These are phyloP conservation scores for Leptinotarsa rubiginosa DNA, from an alignment of 2,888 invertebrate genomes.

Conservation along the genomic window DNA sequence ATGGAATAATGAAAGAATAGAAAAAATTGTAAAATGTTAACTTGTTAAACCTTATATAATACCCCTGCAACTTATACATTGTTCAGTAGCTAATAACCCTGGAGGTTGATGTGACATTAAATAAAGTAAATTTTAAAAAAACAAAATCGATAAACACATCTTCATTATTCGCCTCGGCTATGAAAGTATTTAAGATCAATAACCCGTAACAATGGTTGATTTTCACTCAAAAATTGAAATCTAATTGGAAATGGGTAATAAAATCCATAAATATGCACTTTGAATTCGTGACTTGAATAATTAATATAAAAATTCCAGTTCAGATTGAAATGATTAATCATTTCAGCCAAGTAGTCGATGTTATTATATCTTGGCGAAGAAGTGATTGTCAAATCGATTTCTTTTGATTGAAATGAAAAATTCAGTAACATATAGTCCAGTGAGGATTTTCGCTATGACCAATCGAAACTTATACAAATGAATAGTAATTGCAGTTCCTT, in stretches of 20 bases:
- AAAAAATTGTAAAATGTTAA: too few relatives aligned
- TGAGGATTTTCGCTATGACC: too few relatives aligned
- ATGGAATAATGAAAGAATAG: too few relatives aligned
- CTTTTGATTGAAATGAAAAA: background rate
- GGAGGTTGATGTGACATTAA: too few relatives aligned
- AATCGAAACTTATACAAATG: too few relatives aligned
- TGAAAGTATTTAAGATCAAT: background rate
- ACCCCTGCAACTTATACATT: too few relatives aligned
- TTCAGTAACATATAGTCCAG: background rate
- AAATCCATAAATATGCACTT: background rate
- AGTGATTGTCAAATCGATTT: background rate
- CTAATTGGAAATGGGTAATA: background rate
- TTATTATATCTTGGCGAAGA: background rate
- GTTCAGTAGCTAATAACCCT: too few relatives aligned
- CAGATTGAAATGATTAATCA: background rate
- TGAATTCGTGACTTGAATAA: background rate
- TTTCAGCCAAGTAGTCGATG: background rate
- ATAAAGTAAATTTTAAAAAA: too few relatives aligned
- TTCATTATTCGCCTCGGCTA: background rate
- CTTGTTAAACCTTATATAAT: too few relatives aligned
- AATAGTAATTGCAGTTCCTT: too few relatives aligned
- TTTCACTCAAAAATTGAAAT: background rate
- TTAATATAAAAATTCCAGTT: background rate
- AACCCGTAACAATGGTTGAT: background rate
- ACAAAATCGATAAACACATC: background rate